Conservation (phyloP, 2,113 vertebrate genomes). For the Dasypus novemcinctus region DNA sequence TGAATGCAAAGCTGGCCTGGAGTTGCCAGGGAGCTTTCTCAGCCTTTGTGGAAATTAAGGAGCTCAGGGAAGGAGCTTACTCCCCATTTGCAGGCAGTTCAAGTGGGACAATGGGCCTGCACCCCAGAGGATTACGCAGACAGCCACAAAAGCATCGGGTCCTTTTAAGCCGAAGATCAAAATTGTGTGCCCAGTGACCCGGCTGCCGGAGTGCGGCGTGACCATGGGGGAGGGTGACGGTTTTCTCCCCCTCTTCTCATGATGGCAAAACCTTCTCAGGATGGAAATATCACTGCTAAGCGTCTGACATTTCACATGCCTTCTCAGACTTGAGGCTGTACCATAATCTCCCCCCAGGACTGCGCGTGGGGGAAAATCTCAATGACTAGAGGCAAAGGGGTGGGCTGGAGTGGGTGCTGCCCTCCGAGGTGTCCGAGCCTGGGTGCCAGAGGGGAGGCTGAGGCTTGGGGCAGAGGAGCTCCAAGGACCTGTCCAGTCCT, state of each 20-base stretch:
- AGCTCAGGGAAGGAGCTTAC: slow-evolving; percentile 76
- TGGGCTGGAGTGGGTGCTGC: neutral
- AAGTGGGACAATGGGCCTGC: slow-evolving; percentile 76
- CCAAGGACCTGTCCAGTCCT: neutral
- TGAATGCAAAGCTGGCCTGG: slow-evolving; percentile 49
- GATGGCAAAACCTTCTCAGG: slow-evolving; percentile 1
- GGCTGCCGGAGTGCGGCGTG: neutral
- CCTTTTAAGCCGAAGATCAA: slow-evolving; percentile 66
- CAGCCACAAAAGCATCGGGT: slow-evolving; percentile 65
- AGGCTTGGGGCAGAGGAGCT: too few relatives aligned
- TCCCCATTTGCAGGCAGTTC: slow-evolving; percentile 69
- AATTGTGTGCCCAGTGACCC: slow-evolving; percentile 56
- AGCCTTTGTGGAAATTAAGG: slow-evolving; percentile 67
- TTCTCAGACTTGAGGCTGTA: neutral
- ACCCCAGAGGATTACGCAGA: slow-evolving; percentile 76
- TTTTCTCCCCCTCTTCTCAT: slow-evolving; percentile 40
- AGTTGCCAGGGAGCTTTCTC: slow-evolving; percentile 69
- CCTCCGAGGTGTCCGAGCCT: neutral
- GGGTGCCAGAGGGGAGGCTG: too few relatives aligned
- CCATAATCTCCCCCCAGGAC: neutral
- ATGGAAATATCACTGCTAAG: slow-evolving; percentile 27
- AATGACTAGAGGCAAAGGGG: neutral
- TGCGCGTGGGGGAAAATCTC: neutral
- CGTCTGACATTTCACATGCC: neutral
- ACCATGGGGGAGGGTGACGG: neutral